These are phyloP conservation scores for Leucophenga maculata DNA, from an alignment of 2,888 invertebrate species.

Conservation along the genomic window DNA sequence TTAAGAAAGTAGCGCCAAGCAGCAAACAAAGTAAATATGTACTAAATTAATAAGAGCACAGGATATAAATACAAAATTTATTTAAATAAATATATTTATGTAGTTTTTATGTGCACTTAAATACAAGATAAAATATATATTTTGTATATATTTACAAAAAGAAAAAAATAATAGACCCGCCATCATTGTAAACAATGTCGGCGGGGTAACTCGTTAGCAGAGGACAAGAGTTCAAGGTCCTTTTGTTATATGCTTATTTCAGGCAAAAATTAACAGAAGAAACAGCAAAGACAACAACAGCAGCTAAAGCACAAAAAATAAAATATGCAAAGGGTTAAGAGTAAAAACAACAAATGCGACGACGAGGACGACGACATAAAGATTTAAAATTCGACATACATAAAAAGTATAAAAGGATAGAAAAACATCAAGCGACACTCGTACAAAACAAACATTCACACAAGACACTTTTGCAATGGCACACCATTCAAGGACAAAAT, in stretches of 20 bases:
- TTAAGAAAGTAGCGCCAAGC: background rate
- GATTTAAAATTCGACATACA: conserved; percentile 42
- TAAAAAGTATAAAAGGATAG: conserved; percentile 6
- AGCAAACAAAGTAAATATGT: too few species aligned
- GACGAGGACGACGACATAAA: conserved; percentile 53
- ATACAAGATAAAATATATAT: conserved; percentile 4
- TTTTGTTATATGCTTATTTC: conserved; percentile 10
- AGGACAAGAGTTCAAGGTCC: conserved; percentile 51
- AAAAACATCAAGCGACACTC: conserved; percentile 20
- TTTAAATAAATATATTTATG: background rate
- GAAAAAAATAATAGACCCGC: background rate
- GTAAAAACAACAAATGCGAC: conserved; percentile 44
- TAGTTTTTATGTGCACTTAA: background rate
- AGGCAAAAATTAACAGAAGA: background rate
- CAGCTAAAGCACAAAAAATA: conserved; percentile 38
- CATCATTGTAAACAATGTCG: background rate
- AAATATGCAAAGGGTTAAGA: conserved; percentile 48
- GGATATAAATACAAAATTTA: too few species aligned
- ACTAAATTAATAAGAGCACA: too few species aligned
- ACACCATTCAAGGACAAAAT: background rate
- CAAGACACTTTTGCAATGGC: background rate
- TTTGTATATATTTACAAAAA: background rate
- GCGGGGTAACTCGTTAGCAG: conserved; percentile 43
- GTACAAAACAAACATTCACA: background rate
- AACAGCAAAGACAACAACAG: background rate